phyloP scores from a whole-genome alignment of 2,888 invertebrate species.

The Sphaeridia pumilis region DNA sequence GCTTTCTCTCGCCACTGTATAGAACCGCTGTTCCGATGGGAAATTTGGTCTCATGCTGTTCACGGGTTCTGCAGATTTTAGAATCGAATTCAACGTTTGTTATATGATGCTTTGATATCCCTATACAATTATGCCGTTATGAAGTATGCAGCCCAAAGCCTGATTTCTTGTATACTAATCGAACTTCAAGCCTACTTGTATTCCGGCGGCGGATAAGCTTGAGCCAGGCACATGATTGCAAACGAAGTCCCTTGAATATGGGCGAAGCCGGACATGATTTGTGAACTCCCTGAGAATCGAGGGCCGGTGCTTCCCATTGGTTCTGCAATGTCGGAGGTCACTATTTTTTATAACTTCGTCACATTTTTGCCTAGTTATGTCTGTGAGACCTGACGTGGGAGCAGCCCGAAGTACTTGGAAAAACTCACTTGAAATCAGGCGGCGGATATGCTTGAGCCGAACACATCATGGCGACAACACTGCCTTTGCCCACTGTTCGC shows the following conservation, averaged over 20 bases:
- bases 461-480: constrained; percentile 26
- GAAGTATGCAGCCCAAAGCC: no score
- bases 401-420: background rate
- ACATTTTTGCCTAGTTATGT: no score
- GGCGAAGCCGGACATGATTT: constrained; percentile 5
- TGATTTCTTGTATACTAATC: no score
- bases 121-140: no score
- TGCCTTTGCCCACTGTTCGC: constrained; percentile 21
- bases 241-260: constrained; percentile 20
- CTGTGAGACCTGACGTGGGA: background rate
- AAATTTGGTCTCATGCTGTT: constrained; percentile 21
- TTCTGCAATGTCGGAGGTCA: no score
- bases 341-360: no score
- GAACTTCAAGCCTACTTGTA: constrained; percentile 12
- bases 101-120: background rate
- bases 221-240: constrained; percentile 30
- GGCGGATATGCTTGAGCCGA: constrained; percentile 32
- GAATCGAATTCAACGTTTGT: background rate
- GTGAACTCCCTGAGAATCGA: constrained; percentile 40
- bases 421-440: constrained; percentile 9
- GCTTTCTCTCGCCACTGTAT: constrained; percentile 15
- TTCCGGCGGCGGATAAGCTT: constrained; percentile 27
- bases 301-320: constrained; percentile 42
- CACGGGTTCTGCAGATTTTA: constrained; percentile 13
- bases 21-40: constrained; percentile 15